Evolutionary conservation across 2,888 invertebrate genomes (phyloP), one percentile per base, ranked within the genome.

Genomic region (Calameuta pallipes): DNA sequence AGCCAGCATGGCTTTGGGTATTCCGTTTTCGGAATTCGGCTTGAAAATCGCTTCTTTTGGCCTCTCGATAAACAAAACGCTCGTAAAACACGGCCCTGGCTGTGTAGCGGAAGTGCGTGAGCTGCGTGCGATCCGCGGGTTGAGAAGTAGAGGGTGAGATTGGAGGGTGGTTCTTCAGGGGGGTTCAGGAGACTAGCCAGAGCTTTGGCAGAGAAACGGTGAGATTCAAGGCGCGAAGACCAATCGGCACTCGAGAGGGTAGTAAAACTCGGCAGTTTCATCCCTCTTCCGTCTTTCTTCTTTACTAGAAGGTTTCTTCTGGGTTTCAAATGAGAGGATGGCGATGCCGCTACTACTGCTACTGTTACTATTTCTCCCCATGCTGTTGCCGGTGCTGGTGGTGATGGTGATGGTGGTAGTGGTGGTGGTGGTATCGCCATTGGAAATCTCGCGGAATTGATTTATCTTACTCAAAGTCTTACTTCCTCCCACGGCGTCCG

Each of bases 371-470:
- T 23, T 56, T 9, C 23, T 56, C 56, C 56, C 23, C 11, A 31
- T 73, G 33, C 33, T 33, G 35, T 15, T 73, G 35, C 23, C 31
- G 73, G 2, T 6, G 9, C 9, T 34, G 36, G 80, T 79, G 78
- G 76, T 76, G 74, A 79, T 56, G 80, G 79, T 83, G 23, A 3
- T 34, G 36, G 80, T 79, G 78, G 76, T 76, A 73, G 80, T 56
- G 79, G 80, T 79, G 78, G 76, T 76, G 74, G 80, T 56, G 80
- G 79, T 83, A 85, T 85, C 84, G 82, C 76, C 76, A 75, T 80
- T 56, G 78, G 79, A 81, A 84, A 84, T 85, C 82, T 82, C 75
- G 73, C 76, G 73, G 82, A 85, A 87, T 86, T 85, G 87, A 87
- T 87, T 86, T 85, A 83, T 85, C 82, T 84, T 82, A 77, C 80